Evolutionary conservation across 2,888 invertebrate species (phyloP), one percentile per base, ranked within the genome.

Genomic region (Tholera decimalis): DNA sequence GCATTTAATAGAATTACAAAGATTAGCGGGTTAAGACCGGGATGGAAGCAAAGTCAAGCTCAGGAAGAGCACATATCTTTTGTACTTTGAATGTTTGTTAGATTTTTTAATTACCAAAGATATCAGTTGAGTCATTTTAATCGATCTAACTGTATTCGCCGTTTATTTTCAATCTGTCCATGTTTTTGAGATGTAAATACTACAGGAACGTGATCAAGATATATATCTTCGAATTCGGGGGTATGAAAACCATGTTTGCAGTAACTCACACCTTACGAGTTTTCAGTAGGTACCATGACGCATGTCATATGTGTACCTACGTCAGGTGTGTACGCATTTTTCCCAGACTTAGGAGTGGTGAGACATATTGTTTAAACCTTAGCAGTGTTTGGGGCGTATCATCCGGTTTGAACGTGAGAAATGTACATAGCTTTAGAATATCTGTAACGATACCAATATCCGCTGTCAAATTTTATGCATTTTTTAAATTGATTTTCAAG

Each of bases 361-460:
- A 37, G 20, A 74, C 61, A 76, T 83, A 79, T 87, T 84, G 83
- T 82, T 83, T 81, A 79, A 60, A 46, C 50, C 39, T 47, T 71
- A 35, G 28, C 22, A 37, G 5, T 56, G 56, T 57, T 56, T 56
- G 47, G 43, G 47, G 51, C 53, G 58, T 77, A 59, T 44, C 56
- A 49, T 73, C 73, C 73, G 73, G 51, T 57, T 6, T 18, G 6
- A 47, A 53, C 77, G 73, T 73, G 73, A 59, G 73, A 73, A 77
- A 47, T 24, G 65, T 46, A 72, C 28, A 72, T 65, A 59, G 18
- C 44, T 26, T 44, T 8, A 28, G 22, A 33, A 41, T 37, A 43
- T 55, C 46, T 76, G 44, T 37, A 39, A 15, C 44, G 37, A 77
- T 39, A 51, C 33, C 41, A 9, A 69, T 72, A 72, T 73, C 77